These are phyloP conservation scores for Liolophura sinensis DNA, from an alignment of 1,140 invertebrate genomes.

Conservation along the genomic window DNA sequence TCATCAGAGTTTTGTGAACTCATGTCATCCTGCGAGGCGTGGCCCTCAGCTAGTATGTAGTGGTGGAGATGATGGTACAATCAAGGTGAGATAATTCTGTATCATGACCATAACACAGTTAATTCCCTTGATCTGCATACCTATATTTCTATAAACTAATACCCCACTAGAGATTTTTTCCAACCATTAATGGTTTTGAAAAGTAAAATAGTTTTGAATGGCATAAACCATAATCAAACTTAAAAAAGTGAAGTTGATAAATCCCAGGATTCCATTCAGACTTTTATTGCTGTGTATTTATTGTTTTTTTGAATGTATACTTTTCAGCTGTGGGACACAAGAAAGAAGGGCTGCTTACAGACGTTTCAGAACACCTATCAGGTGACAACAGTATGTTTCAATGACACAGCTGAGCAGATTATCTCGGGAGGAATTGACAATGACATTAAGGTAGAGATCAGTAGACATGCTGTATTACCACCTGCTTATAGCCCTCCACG, in stretches of 20 bases:
- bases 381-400: conserved; percentile 91
- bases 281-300: too few species aligned
- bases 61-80: conserved; percentile 92
- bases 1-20: conserved; percentile 80
- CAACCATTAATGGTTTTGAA: too few species aligned
- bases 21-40: conserved; percentile 72
- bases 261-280: too few species aligned
- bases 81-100: conserved; percentile 66
- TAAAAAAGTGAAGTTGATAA: too few species aligned
- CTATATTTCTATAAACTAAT: too few species aligned
- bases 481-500: too few species aligned
- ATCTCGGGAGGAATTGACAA: conserved; percentile 95
- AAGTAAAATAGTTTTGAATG: too few species aligned
- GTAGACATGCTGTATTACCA: too few species aligned
- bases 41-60: conserved; percentile 89
- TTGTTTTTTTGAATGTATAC: conserved; percentile 1
- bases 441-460: conserved; percentile 87
- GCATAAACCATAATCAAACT: too few species aligned
- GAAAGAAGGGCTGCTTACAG: conserved; percentile 80
- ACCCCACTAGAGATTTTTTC: too few species aligned
- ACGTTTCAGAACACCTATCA: conserved; percentile 82
- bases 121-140: too few species aligned
- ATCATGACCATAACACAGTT: too few species aligned
- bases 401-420: conserved; percentile 91
- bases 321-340: conserved; percentile 72